Percentiles rank a stretch among this genome's conserved stretches.
These are phyloP conservation scores for Drosophila fulvimacula DNA, from an alignment of 2,888 invertebrate species.

Conservation along the genomic window DNA sequence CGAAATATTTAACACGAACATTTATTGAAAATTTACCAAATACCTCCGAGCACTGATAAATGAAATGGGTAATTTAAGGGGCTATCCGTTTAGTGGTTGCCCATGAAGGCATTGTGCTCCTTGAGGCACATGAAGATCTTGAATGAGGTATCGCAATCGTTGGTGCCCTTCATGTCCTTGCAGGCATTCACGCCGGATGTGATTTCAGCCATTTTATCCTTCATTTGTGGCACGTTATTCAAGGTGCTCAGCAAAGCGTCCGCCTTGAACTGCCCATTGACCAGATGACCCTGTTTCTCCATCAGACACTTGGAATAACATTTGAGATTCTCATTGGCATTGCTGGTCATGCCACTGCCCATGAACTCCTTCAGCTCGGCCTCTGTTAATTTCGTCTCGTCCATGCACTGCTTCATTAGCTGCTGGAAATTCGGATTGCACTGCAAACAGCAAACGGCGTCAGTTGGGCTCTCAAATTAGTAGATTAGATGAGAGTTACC, in stretches of 20 bases:
- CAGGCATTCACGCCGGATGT: slow-evolving; percentile 68
- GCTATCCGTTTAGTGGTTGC: slow-evolving; percentile 23
- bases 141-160: slow-evolving; percentile 81
- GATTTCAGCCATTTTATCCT: slow-evolving; percentile 64
- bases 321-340: slow-evolving; percentile 69
- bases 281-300: slow-evolving; percentile 77
- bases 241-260: slow-evolving; percentile 52
- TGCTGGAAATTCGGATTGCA: slow-evolving; percentile 57
- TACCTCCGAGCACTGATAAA: background rate
- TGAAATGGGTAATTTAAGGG: no score
- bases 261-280: slow-evolving; percentile 71
- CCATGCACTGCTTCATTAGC: slow-evolving; percentile 70
- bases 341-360: slow-evolving; percentile 53
- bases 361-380: slow-evolving; percentile 64
- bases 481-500: slow-evolving; percentile 40
- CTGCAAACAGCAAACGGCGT: slow-evolving; percentile 28
- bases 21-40: slow-evolving; percentile 36
- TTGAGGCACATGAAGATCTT: slow-evolving; percentile 76
- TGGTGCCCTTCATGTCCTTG: slow-evolving; percentile 71
- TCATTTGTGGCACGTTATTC: slow-evolving; percentile 55
- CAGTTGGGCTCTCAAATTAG: background rate
- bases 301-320: slow-evolving; percentile 79
- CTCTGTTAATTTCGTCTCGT: slow-evolving; percentile 57
- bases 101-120: slow-evolving; percentile 57
- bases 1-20: slow-evolving; percentile 30